Percentiles rank a stretch among this genome's conserved stretches.
These are phyloP conservation scores for Polypedilum vanderplanki DNA, from an alignment of 1,140 invertebrate genomes.

Conservation along the genomic window DNA sequence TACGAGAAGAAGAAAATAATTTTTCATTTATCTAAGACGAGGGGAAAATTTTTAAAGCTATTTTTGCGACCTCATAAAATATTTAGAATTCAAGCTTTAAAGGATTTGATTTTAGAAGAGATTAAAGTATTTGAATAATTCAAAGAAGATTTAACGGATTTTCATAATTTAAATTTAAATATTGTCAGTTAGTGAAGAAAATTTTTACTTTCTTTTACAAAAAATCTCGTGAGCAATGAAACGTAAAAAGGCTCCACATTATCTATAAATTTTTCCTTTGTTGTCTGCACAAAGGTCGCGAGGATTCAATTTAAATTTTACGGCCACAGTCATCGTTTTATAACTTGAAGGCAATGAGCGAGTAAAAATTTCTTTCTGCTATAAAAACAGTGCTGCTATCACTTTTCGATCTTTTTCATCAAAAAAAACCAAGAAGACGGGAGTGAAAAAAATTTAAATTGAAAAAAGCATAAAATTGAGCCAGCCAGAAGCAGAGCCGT, in stretches of 20 bases:
- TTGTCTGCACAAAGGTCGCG: neutral
- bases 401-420: neutral
- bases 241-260: neutral
- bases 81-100: no score
- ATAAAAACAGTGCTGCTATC: neutral
- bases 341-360: neutral
- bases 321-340: constrained; percentile 8
- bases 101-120: no score
- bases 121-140: no score
- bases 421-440: neutral
- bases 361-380: neutral
- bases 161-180: no score
- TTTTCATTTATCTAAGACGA: no score
- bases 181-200: no score
- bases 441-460: neutral
- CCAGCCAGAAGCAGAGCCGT: neutral
- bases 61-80: no score
- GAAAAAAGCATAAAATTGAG: neutral
- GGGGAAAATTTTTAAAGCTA: no score
- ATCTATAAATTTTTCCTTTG: neutral
- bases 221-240: no score
- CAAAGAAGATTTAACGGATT: no score
- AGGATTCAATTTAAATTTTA: constrained; percentile 1
- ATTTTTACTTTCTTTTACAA: no score
- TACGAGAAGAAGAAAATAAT: no score